Conservation (phyloP, 1,140 invertebrate genomes). For the Papilio machaon region DNA sequence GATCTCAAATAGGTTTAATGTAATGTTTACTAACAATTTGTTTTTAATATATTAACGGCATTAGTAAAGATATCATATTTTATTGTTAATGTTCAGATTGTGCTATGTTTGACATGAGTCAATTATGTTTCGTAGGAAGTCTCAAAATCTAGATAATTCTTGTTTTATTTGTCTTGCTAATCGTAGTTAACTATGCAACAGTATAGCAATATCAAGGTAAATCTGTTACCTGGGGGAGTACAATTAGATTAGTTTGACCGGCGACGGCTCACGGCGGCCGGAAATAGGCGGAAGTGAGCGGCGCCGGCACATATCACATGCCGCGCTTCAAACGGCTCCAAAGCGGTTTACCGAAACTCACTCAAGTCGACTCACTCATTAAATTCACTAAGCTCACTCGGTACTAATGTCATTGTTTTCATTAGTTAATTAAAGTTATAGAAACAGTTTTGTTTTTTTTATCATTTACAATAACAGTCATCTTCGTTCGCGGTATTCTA, state of each 20-base stretch:
- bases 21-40: too few species aligned
- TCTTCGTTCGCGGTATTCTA: too few species aligned
- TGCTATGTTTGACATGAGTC: too few species aligned
- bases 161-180: background rate
- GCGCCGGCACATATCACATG: slow-evolving; percentile 58
- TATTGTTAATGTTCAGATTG: too few species aligned
- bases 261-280: slow-evolving; percentile 54
- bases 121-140: too few species aligned
- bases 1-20: too few species aligned
- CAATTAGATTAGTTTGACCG: slow-evolving; percentile 47
- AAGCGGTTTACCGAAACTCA: slow-evolving; percentile 4
- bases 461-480: too few species aligned
- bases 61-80: too few species aligned
- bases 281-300: slow-evolving; percentile 70
- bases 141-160: too few species aligned
- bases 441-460: too few species aligned
- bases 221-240: slow-evolving; percentile 16
- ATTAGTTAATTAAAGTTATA: background rate
- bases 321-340: slow-evolving; percentile 4
- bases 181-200: background rate
- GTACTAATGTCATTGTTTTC: background rate
- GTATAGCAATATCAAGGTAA: slow-evolving; percentile 27
- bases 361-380: background rate
- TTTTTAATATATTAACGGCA: too few species aligned
- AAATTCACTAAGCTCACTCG: background rate